These are phyloP conservation scores for Bos javanicus DNA, from an alignment of 2,113 vertebrate species.

Conservation along the genomic window DNA sequence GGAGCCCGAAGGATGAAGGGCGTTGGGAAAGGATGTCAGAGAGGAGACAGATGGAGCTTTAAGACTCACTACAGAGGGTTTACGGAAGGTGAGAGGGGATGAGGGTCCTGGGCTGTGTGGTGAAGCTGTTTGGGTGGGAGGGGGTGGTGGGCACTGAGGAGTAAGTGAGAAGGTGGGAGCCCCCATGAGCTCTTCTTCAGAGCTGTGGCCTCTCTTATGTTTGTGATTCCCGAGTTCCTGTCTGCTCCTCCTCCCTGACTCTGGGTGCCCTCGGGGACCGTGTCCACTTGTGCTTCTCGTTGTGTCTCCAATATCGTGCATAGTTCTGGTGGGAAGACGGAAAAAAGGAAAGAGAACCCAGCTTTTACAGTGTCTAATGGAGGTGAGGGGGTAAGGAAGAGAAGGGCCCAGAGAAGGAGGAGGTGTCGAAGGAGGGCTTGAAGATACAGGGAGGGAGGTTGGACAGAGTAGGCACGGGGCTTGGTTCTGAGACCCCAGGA, in stretches of 20 bases:
- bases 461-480: neutral
- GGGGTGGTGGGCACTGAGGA: rapidly evolving
- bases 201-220: neutral
- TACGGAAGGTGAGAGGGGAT: neutral
- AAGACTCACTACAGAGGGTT: neutral
- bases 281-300: neutral
- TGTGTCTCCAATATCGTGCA: neutral
- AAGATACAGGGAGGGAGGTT: neutral
- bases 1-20: neutral
- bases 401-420: neutral
- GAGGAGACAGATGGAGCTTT: neutral
- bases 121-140: neutral
- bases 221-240: no score
- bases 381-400: neutral
- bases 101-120: no score
- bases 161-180: neutral
- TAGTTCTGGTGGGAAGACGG: neutral
- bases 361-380: neutral
- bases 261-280: neutral
- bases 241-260: neutral
- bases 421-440: neutral
- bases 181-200: no score
- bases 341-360: neutral
- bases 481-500: neutral
- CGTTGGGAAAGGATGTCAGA: neutral